Percentiles rank a stretch among this genome's conserved stretches.
phyloP scores from a whole-genome alignment of 2,113 vertebrate species.

The Argyrosomus japonicus region DNA sequence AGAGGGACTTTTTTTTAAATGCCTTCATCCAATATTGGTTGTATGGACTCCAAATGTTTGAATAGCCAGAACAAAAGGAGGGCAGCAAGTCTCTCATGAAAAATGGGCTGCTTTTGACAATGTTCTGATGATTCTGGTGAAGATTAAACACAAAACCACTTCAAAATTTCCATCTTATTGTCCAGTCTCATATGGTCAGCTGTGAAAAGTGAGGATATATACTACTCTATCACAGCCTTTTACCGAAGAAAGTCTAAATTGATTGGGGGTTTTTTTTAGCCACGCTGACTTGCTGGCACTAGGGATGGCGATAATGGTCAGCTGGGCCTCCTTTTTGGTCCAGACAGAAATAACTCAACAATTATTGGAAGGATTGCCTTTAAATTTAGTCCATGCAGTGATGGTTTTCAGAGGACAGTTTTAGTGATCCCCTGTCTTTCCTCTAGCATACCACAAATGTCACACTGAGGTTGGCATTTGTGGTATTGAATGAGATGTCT shows the following conservation, averaged over 20 bases:
- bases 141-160: slow-evolving; percentile 32
- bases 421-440: background rate
- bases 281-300: background rate
- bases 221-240: background rate
- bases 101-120: slow-evolving; percentile 15
- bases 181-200: background rate
- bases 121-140: slow-evolving; percentile 11
- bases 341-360: background rate
- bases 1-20: slow-evolving; percentile 30
- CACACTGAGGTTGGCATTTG: no score
- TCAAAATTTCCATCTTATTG: slow-evolving; percentile 9
- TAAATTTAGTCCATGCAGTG: background rate
- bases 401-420: background rate
- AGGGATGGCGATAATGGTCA: background rate
- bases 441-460: background rate
- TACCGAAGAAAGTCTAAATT: no score
- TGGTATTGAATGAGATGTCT: no score
- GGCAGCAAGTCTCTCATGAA: slow-evolving; percentile 30
- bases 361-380: background rate
- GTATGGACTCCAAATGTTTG: slow-evolving; percentile 52
- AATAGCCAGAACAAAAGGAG: slow-evolving; percentile 55
- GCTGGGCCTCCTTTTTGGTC: background rate
- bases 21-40: slow-evolving; percentile 46
- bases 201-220: background rate
- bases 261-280: background rate